phyloP scores from a whole-genome alignment of 2,113 vertebrate genomes.

The Sterrhoptilus dennistouni region DNA sequence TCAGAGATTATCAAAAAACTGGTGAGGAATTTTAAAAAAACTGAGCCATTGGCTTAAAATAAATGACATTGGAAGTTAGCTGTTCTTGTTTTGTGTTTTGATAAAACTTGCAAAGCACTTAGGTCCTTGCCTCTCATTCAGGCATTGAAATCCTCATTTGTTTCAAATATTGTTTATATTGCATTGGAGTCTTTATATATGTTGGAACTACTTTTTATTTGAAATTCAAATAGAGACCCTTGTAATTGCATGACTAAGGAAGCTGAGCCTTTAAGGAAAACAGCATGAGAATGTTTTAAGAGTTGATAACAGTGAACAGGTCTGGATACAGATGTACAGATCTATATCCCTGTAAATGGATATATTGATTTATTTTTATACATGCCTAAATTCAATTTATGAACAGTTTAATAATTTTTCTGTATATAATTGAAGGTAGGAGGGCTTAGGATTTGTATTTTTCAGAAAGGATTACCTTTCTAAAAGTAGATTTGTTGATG shows the following conservation, averaged over 20 bases:
- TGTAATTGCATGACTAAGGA: background rate
- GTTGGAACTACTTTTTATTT: background rate
- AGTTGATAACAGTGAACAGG: background rate
- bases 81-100: background rate
- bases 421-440: background rate
- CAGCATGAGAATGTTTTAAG: background rate
- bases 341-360: background rate
- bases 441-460: background rate
- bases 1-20: background rate
- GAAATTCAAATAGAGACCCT: background rate
- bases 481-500: background rate
- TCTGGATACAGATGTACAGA: background rate
- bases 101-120: background rate
- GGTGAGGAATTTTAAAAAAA: background rate
- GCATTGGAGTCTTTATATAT: background rate
- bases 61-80: background rate
- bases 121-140: background rate
- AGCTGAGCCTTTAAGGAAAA: background rate
- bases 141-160: background rate
- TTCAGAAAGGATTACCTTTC: conserved; percentile 16
- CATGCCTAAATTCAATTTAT: background rate
- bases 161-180: background rate
- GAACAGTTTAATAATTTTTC: background rate
- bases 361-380: background rate
- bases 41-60: background rate